Conservation (phyloP, 2,113 vertebrate genomes). For the Petroica traversi region DNA sequence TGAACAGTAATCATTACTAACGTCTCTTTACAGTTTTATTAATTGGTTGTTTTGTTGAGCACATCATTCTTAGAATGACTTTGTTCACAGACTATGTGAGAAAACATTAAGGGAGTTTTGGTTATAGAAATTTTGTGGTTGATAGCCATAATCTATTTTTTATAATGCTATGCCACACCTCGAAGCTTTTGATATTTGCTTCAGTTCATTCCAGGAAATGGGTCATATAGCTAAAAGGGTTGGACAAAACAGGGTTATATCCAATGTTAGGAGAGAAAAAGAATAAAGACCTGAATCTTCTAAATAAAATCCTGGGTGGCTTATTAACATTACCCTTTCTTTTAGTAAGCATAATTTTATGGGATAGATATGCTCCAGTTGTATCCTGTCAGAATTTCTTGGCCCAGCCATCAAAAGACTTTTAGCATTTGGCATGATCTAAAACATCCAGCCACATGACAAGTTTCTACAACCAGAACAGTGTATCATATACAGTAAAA, state of each 20-base stretch:
- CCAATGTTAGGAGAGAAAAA: neutral
- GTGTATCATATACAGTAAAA: neutral
- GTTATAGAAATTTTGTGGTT: neutral
- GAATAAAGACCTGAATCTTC: neutral
- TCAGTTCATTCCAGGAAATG: neutral
- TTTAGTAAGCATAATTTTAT: neutral
- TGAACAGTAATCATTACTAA: neutral
- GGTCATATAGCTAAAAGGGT: neutral
- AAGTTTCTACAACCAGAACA: neutral
- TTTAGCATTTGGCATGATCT: neutral
- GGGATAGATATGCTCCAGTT: fast-evolving
- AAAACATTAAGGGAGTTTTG: neutral
- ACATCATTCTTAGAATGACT: neutral
- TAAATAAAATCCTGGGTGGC: neutral
- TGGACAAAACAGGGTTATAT: neutral
- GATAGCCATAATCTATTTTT: neutral
- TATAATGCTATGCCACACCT: neutral
- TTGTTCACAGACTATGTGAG: neutral
- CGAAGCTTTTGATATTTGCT: neutral
- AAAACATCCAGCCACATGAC: neutral
- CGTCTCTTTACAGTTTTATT: neutral
- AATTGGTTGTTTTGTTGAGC: neutral
- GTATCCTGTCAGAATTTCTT: neutral
- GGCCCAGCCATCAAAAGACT: neutral
- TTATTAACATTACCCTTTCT: neutral